phyloP scores from a whole-genome alignment of 2,797 vertebrate species.

The Takifugu rubripes region DNA sequence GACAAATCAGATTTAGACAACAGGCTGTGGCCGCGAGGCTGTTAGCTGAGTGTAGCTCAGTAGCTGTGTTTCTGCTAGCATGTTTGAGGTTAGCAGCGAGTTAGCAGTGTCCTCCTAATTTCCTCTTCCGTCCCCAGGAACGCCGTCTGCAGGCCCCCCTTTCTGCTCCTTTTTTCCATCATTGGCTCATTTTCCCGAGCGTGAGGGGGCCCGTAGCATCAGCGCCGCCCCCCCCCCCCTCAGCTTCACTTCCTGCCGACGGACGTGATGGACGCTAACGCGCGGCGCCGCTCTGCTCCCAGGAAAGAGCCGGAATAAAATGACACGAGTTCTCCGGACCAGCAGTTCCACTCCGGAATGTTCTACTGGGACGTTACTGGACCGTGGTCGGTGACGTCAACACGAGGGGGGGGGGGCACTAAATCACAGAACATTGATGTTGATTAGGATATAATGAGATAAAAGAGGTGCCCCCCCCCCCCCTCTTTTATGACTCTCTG shows the following conservation, averaged over 20 bases:
- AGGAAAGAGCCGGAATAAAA: conserved; percentile 13
- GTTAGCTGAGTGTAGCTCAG: background rate
- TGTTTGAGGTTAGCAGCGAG: background rate
- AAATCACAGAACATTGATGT: background rate
- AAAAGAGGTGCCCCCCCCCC: conserved; percentile 31
- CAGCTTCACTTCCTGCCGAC: too few species aligned
- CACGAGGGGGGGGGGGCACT: too few species aligned
- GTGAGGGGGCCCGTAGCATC: too few species aligned
- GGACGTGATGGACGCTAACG: too few species aligned
- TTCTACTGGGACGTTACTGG: background rate
- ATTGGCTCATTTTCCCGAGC: background rate
- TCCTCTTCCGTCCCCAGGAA: background rate
- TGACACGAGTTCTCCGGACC: background rate
- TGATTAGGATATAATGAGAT: background rate
- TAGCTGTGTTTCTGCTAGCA: too few species aligned
- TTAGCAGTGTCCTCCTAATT: background rate
- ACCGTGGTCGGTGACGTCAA: background rate
- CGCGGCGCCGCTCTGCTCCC: background rate
- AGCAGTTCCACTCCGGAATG: too few species aligned
- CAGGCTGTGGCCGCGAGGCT: background rate
- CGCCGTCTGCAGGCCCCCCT: background rate
- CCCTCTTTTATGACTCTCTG: conserved; percentile 67
- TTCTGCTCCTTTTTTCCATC: background rate
- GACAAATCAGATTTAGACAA: background rate
- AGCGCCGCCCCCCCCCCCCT: too few species aligned